Conservation (phyloP, 2,888 invertebrate species). For the Galeruca laticollis region DNA sequence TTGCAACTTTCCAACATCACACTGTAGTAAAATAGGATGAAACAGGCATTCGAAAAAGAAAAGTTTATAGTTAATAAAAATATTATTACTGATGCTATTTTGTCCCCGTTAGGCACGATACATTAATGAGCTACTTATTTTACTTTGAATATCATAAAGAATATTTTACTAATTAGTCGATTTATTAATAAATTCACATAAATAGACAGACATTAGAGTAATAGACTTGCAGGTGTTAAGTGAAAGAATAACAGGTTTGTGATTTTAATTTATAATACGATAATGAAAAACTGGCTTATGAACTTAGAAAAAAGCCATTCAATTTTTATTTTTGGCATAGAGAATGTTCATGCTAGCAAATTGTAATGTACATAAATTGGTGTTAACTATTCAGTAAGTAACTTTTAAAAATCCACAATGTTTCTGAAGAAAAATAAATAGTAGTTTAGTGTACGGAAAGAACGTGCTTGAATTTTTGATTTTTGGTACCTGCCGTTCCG, state of each 20-base stretch:
- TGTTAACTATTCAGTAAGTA: slow-evolving; percentile 23
- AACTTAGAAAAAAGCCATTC: neutral
- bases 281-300: neutral
- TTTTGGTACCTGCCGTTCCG: slow-evolving; percentile 92
- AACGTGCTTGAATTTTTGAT: slow-evolving; percentile 40
- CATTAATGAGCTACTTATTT: neutral
- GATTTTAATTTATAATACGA: neutral
- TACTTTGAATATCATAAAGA: slow-evolving; percentile 6
- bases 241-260: slow-evolving; percentile 13
- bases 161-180: slow-evolving; percentile 7
- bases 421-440: slow-evolving; percentile 39
- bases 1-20: too few relatives aligned
- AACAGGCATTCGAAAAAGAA: too few relatives aligned
- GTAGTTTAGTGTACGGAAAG: slow-evolving; percentile 38
- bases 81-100: too few relatives aligned
- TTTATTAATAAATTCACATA: slow-evolving; percentile 5
- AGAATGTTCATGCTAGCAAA: slow-evolving; percentile 8
- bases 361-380: slow-evolving; percentile 15
- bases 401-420: slow-evolving; percentile 39
- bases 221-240: slow-evolving; percentile 9
- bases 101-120: neutral
- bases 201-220: neutral
- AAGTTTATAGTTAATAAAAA: too few relatives aligned
- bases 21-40: too few relatives aligned
- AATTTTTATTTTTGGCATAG: neutral